These are phyloP conservation scores for Miniopterus natalensis DNA, from an alignment of 2,113 vertebrate genomes.

Conservation along the genomic window DNA sequence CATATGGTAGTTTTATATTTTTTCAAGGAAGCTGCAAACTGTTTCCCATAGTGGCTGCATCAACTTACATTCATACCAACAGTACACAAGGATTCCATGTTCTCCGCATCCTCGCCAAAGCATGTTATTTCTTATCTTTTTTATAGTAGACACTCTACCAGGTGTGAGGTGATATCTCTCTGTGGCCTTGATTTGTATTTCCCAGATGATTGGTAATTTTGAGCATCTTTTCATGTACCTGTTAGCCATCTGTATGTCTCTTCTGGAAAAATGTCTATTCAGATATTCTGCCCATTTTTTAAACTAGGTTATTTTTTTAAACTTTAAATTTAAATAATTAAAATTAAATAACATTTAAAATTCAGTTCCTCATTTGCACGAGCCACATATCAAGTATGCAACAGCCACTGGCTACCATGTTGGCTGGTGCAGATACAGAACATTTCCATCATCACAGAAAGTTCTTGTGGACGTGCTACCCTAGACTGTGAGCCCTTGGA, in stretches of 20 bases:
- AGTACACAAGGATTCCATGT: neutral
- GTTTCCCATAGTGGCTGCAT: neutral
- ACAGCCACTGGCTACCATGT: neutral
- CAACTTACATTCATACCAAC: neutral
- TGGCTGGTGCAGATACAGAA: neutral
- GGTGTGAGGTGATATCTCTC: neutral
- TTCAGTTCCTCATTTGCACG: neutral
- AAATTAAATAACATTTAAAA: neutral
- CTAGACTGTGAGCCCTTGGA: neutral
- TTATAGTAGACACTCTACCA: neutral
- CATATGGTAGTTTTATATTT: neutral
- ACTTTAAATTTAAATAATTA: conserved; percentile 8
- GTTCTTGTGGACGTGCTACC: neutral
- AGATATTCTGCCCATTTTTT: neutral
- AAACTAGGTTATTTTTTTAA: neutral
- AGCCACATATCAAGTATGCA: neutral
- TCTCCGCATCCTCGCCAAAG: neutral
- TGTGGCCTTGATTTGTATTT: neutral
- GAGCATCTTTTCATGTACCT: neutral
- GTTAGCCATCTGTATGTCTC: neutral
- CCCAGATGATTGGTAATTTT: neutral
- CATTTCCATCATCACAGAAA: neutral
- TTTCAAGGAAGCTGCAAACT: neutral
- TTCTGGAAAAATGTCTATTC: neutral
- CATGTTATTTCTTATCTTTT: neutral